Evolutionary conservation across 2,888 invertebrate species (phyloP), one percentile per base, ranked within the genome.

Genomic region (Rhamnusium bicolor): DNA sequence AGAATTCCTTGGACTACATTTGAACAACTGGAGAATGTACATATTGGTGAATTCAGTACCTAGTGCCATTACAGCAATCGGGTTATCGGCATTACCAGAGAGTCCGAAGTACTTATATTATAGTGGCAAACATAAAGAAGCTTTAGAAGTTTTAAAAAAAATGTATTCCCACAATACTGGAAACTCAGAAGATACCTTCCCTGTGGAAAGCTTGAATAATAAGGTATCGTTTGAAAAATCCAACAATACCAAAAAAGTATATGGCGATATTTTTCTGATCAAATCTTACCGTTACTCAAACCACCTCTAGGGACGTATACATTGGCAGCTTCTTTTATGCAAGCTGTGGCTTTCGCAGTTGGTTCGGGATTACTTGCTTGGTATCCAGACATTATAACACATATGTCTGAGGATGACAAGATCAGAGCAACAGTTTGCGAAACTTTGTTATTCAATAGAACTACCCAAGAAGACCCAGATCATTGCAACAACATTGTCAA

Each of bases 341-440:
- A 84, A 72, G 81, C 80, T 46, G 79, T 80, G 19, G 69, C 76
- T 53, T 85, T 82, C 62, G 81, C 81, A 6, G 73, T 81, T 2
- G 82, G 82, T 1, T 78, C 81, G 65, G 85, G 84, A 4, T 49
- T 67, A 1, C 46, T 40, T 14, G 29, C 51, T 8, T 67, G 85
- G 85, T 85, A 84, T 75, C 82, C 84, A 4, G 82, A 84, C 63
- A 84, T 85, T 32, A 77, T 84, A 7, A 78, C 82, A 63, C 75
- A 81, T 54, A 63, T 84, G 16, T 76, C 81, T 0, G 76, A 76
- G 46, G 71, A 72, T 24, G 66, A 32, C 2, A 54, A 56, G 16
- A 18, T 21, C 8, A 40, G 24, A 12, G 29, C 79, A 8, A 83
- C 83, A 1, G 80, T 84, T 10, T 85, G 85, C 62, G 72, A 82